Evolutionary conservation across 1,140 invertebrate species (phyloP), one percentile per base, ranked within the genome.

Genomic region (Mamestra configurata): DNA sequence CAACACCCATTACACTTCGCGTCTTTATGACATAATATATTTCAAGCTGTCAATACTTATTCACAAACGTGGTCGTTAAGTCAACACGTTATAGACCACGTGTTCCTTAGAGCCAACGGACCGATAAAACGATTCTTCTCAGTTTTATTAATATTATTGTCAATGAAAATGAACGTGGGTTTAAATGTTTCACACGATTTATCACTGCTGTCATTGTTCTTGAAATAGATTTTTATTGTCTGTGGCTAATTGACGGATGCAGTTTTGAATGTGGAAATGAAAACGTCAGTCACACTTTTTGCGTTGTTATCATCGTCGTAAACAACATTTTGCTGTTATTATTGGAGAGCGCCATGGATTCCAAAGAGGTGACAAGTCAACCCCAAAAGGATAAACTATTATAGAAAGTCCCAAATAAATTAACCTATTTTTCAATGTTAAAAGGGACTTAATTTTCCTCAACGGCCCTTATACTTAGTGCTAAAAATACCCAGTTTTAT

Each of bases 101-200:
- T 64, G 59, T 8, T 64, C 3, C 2, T 8, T n/a, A 15, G 27
- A 64, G 31, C 53, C 53, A 57, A 57, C 53, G 53, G 10, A 57
- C 35, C 59, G 40, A 37, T 20, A 37, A 37, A 37, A 64, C 18
- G 18, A 64, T 64, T 37, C n/a, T 40, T 64, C 35, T 64, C 5
- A 37, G 5, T 20, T 64, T 27, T 57, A 57, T 57, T 15, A 35
- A 27, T 35, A 61, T 20, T 8, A 22, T 57, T 24, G 22, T 57
- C 57, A 61, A 61, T 61, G 27, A 61, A 61, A n/a, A 53, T 8
- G n/a, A 53, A 53, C 51, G 51, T 53, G 51, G 51, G 20, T 40
- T 40, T 40, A 20, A 10, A 20, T 53, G 7, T 20, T 53, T 53
- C 51, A 20, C 51, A 53, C 51, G 51, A 20, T 53, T 8, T 13